Conservation (phyloP, 2,113 vertebrate species). For the Aegotheles bennettii region DNA sequence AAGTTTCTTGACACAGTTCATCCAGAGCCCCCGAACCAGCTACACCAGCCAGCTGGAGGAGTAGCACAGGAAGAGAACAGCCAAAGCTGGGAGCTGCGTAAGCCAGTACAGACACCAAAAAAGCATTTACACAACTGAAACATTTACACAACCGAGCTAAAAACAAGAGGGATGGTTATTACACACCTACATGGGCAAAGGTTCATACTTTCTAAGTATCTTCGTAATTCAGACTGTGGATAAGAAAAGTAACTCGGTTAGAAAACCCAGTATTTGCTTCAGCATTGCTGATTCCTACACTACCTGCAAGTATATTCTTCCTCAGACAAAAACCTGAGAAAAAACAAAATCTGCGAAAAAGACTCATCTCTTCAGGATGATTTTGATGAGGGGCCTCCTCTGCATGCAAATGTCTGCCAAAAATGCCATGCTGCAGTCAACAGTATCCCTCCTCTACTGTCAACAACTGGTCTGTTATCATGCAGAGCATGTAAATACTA, state of each 20-base stretch:
- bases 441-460: not conserved
- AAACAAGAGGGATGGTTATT: not conserved
- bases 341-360: not conserved
- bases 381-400: not conserved
- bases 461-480: rapidly evolving
- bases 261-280: not conserved
- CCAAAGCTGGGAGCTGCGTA: not conserved
- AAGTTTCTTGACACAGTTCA: not conserved
- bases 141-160: not conserved
- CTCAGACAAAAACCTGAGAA: not conserved
- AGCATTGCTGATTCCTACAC: not conserved
- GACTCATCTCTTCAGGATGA: not conserved
- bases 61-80: not conserved
- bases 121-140: not conserved
- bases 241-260: not conserved
- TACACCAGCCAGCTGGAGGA: not conserved
- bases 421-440: not conserved
- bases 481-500: not conserved
- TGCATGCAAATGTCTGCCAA: not conserved
- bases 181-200: not conserved
- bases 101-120: not conserved
- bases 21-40: not conserved
- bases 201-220: not conserved
- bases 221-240: not conserved
- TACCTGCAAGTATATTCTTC: not conserved